A percentile compares a stretch with the other conserved stretches of the same genome.
Evolutionary conservation across 2,113 vertebrate genomes (phyloP).

Genomic region (Stomatorhinus ivindoensis): DNA sequence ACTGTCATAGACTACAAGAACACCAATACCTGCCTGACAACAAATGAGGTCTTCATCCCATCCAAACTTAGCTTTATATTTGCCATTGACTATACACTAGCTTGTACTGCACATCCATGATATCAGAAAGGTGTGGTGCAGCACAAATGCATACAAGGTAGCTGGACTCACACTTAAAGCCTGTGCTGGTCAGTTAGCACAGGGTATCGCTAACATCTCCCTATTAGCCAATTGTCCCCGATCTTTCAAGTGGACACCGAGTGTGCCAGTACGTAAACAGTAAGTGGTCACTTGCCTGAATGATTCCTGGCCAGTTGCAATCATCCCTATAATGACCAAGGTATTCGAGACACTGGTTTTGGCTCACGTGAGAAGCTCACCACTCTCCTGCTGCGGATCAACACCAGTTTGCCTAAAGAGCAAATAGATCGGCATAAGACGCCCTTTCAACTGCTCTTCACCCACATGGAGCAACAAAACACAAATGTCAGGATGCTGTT

Average conservation of each 20-base stretch:
- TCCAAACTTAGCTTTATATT: neutral
- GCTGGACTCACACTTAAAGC: neutral
- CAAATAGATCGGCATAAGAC: neutral
- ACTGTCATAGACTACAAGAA: neutral
- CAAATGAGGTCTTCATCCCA: neutral
- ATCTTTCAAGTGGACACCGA: neutral
- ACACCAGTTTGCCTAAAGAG: neutral
- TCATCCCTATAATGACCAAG: neutral
- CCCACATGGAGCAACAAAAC: neutral
- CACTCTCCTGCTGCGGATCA: neutral
- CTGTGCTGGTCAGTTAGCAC: neutral
- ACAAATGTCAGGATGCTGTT: neutral
- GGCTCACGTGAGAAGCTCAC: neutral
- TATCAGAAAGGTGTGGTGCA: neutral
- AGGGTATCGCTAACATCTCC: neutral
- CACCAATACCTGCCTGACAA: neutral
- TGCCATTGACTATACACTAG: neutral
- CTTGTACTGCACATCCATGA: neutral
- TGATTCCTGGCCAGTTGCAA: neutral
- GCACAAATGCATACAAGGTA: neutral
- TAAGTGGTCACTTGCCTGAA: no score
- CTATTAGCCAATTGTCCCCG: neutral
- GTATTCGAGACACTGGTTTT: neutral
- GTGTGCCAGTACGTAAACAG: no score
- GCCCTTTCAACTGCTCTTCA: neutral